Evolutionary conservation across 2,888 invertebrate genomes (phyloP).

Genomic region (Microchrysa polita): DNA sequence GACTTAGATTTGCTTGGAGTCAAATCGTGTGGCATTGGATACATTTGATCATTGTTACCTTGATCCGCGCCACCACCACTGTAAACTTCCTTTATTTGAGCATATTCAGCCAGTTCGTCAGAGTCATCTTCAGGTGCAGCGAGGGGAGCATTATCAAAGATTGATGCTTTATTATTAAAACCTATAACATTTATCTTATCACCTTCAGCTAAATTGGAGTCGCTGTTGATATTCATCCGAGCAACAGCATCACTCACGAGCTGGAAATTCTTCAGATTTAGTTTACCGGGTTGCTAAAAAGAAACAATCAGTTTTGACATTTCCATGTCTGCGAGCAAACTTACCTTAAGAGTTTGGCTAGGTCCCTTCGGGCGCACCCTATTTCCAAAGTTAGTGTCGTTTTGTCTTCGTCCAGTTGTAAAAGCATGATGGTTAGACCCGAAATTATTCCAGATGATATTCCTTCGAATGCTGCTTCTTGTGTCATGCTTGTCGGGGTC

Average conservation of each 20-base stretch:
- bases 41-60: slow-evolving; percentile 68
- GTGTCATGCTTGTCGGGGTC: slow-evolving; percentile 60
- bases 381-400: slow-evolving; percentile 64
- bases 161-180: slow-evolving; percentile 59
- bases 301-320: not conserved
- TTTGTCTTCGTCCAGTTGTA: slow-evolving; percentile 74
- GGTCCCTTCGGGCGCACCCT: slow-evolving; percentile 75
- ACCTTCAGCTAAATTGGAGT: slow-evolving; percentile 62
- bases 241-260: slow-evolving; percentile 87
- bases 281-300: slow-evolving; percentile 83
- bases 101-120: slow-evolving; percentile 77
- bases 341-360: slow-evolving; percentile 74
- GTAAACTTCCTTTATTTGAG: slow-evolving; percentile 70
- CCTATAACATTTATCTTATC: slow-evolving; percentile 60
- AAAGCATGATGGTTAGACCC: slow-evolving; percentile 74
- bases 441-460: slow-evolving; percentile 69
- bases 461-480: slow-evolving; percentile 61
- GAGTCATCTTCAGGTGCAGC: slow-evolving; percentile 79
- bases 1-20: slow-evolving; percentile 68
- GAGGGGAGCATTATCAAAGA: slow-evolving; percentile 75
- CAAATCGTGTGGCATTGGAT: slow-evolving; percentile 74
- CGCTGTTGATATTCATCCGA: slow-evolving; percentile 73
- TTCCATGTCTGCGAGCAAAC: not conserved
- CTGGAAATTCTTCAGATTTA: slow-evolving; percentile 89
- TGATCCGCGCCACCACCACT: slow-evolving; percentile 65